These are phyloP conservation scores for Scaptomyza flava DNA, from an alignment of 2,888 invertebrate species.

Conservation along the genomic window DNA sequence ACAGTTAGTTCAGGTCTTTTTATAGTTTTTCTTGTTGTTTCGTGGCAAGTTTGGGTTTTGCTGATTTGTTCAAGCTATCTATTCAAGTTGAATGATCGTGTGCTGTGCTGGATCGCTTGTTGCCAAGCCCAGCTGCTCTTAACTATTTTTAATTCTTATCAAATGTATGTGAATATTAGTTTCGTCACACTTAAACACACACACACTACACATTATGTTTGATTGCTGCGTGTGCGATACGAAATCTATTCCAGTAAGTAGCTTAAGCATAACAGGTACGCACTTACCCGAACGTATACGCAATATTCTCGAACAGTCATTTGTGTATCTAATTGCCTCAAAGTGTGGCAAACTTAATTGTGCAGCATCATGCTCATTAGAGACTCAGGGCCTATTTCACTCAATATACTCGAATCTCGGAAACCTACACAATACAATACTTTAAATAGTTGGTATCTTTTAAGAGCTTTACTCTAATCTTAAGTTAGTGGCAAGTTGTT, in stretches of 20 bases:
- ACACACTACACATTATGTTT: constrained; percentile 22
- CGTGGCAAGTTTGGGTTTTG: background rate
- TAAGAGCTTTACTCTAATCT: constrained; percentile 26
- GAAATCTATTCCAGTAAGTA: constrained; percentile 16
- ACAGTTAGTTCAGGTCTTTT: background rate
- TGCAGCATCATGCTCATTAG: constrained; percentile 10
- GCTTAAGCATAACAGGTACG: constrained; percentile 5
- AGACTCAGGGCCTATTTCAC: background rate
- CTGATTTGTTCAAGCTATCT: constrained; percentile 23
- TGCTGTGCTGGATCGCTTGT: constrained; percentile 13
- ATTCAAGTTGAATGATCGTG: constrained; percentile 23
- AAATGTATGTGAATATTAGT: constrained; percentile 1
- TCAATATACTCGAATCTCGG: background rate
- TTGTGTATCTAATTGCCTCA: background rate
- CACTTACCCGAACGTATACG: background rate
- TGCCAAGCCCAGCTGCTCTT: constrained; percentile 29
- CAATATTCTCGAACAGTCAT: background rate
- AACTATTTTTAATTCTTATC: constrained; percentile 46
- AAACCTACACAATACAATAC: background rate
- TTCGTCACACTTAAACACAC: constrained; percentile 19
- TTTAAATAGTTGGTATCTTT: constrained; percentile 10
- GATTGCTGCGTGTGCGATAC: constrained; percentile 30
- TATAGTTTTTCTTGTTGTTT: too few relatives aligned
- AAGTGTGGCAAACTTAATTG: background rate
- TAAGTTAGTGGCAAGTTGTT: constrained; percentile 1